These are phyloP conservation scores for Mustelus asterias DNA, from an alignment of 2,113 vertebrate genomes.

Conservation along the genomic window DNA sequence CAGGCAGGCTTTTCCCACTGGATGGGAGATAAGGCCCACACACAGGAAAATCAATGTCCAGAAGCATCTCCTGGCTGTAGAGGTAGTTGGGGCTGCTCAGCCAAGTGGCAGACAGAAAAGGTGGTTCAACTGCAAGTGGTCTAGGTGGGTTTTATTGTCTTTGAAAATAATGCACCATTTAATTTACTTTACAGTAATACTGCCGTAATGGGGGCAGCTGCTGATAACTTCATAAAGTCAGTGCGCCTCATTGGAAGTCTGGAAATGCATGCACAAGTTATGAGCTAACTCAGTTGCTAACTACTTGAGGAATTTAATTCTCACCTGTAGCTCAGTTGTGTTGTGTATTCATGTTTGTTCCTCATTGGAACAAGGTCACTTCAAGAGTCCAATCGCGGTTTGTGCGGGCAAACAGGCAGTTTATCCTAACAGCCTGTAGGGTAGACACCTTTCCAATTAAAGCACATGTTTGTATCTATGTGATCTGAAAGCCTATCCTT, in stretches of 20 bases:
- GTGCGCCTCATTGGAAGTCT: not conserved
- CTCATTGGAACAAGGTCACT: too few relatives aligned
- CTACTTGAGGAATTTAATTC: not conserved
- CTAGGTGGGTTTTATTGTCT: not conserved
- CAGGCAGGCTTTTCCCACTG: not conserved
- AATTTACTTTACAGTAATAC: not conserved
- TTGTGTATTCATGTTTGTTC: too few relatives aligned
- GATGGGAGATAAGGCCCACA: not conserved
- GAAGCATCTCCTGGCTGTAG: not conserved
- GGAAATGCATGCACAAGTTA: not conserved
- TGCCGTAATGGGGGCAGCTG: not conserved
- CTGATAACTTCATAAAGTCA: not conserved
- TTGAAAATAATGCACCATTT: not conserved
- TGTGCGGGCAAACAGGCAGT: too few relatives aligned
- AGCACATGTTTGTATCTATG: too few relatives aligned
- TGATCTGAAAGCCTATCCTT: too few relatives aligned
- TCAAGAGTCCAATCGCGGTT: too few relatives aligned
- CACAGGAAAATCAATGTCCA: not conserved
- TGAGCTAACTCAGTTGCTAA: not conserved
- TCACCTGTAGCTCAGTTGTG: not conserved
- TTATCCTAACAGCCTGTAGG: too few relatives aligned
- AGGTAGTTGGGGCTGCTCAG: not conserved
- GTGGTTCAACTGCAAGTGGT: not conserved
- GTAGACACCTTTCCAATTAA: too few relatives aligned
- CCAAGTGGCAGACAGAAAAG: not conserved